Conservation (phyloP, 2,797 vertebrate genomes). For the Babyrousa celebensis region DNA sequence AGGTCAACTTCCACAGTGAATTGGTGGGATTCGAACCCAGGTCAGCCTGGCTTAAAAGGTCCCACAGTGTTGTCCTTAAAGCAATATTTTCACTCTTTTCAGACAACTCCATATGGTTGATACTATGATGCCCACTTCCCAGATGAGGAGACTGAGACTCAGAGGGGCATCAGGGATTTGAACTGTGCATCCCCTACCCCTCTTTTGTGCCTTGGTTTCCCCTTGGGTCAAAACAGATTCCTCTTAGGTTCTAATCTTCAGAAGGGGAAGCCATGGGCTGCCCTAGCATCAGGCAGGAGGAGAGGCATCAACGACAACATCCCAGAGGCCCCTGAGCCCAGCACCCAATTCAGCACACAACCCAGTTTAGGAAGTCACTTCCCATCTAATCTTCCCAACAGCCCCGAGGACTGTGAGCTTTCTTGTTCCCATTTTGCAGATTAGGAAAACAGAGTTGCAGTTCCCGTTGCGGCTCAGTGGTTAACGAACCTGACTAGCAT, state of each 20-base stretch:
- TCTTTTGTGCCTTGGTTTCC: neutral
- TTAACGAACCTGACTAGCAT: too few relatives aligned
- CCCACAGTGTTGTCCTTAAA: neutral
- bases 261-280: neutral
- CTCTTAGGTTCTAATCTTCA: neutral
- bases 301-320: neutral
- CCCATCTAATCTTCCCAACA: neutral
- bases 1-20: neutral
- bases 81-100: neutral
- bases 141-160: neutral
- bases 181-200: neutral
- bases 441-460: slow-evolving; percentile 22
- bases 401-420: neutral
- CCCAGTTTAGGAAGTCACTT: neutral
- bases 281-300: neutral
- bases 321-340: neutral
- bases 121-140: neutral
- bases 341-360: neutral
- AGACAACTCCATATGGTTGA: neutral
- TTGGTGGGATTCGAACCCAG: neutral
- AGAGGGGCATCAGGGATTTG: neutral
- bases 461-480: too few relatives aligned
- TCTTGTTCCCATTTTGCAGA: neutral
- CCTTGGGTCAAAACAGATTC: neutral
- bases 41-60: neutral